Base-by-base conservation (phyloP, 2,113 vertebrate species). In the Nettapus auritus region DNA sequence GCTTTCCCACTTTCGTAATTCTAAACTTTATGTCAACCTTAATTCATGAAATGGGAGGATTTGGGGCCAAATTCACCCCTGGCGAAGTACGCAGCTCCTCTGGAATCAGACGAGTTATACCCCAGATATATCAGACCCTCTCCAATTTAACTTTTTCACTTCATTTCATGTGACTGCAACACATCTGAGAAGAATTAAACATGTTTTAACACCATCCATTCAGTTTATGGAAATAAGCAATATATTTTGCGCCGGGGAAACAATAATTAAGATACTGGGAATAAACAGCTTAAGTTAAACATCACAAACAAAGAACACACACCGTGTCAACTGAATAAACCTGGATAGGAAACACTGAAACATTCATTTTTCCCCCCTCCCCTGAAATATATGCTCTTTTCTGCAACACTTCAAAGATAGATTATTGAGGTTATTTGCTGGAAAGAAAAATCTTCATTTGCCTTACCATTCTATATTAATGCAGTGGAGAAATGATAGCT, bases 11-110 rank as follows among this genome's bases (percentile, higher is more conserved):
- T 94, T 89, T 36, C 0, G 40, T 86, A 94, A 96, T 63, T 76
- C 88, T 92, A 89, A 95, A 90, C 90, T 95, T n/a, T 7, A 57
- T 83, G 82, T 94, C 93, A 95, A 66, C 86, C 46, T 96, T 87
- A 90, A 93, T 80, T 89, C 81, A 89, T 29, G 81, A 94, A 96
- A 79, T 7, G 60, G 42, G 90, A 77, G 70, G 66, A 67, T 63
- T 55, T 31, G 8, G 80, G 81, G 74, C 91, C 89, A 91, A 90
- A 69, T 52, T 46, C 83, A 84, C 63, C 63, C 69, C 62, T 80
- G 67, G 70, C 59, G 60, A 60, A 89, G 70, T 3, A 11, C 5
- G 77, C 31, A 26, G 4, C 52, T 84, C 18, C 34, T 74, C 44
- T 80, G 86, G 59, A 80, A 86, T 15, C 17, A 89, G 90, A 66